A percentile compares a stretch with the other conserved stretches of the same genome.
phyloP scores from a whole-genome alignment of 2,888 invertebrate species.

The Mesorhabditis spiculigera region DNA sequence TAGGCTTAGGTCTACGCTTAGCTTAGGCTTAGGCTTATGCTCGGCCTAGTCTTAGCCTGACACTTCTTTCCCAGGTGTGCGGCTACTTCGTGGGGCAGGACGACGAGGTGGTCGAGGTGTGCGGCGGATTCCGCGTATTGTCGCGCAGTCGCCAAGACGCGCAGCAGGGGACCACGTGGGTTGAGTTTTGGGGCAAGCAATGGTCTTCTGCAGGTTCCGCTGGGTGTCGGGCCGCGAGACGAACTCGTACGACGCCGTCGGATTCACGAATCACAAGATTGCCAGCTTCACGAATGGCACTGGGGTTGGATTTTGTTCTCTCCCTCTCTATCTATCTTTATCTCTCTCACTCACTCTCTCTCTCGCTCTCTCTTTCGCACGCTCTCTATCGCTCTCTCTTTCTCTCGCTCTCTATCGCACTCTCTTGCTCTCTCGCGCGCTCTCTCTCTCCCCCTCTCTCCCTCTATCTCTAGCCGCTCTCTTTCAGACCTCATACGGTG shows the following conservation, averaged over 20 bases:
- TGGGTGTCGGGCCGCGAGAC: not conserved
- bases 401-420: too few relatives aligned
- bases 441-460: too few relatives aligned
- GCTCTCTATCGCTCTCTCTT: too few relatives aligned
- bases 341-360: too few relatives aligned
- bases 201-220: not conserved
- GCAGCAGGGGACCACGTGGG: constrained; percentile 22
- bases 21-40: too few relatives aligned
- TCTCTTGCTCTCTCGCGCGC: too few relatives aligned
- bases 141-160: constrained; percentile 20
- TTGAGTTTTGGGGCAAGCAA: not conserved
- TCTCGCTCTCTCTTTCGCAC: too few relatives aligned
- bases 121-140: constrained; percentile 44
- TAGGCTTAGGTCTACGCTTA: too few relatives aligned
- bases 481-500: constrained; percentile 25
- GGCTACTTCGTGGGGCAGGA: constrained; percentile 37
- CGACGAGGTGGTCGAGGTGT: constrained; percentile 32
- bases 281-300: constrained; percentile 24
- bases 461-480: too few relatives aligned
- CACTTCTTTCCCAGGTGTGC: constrained; percentile 19
- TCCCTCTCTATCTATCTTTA: too few relatives aligned
- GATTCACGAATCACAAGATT: constrained; percentile 34
- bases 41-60: too few relatives aligned
- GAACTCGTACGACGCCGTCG: constrained; percentile 19
- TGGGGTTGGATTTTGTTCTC: too few relatives aligned